Evolutionary conservation across 2,888 invertebrate species (phyloP), one percentile per base, ranked within the genome.

Genomic region (Caenorhabditis afra): DNA sequence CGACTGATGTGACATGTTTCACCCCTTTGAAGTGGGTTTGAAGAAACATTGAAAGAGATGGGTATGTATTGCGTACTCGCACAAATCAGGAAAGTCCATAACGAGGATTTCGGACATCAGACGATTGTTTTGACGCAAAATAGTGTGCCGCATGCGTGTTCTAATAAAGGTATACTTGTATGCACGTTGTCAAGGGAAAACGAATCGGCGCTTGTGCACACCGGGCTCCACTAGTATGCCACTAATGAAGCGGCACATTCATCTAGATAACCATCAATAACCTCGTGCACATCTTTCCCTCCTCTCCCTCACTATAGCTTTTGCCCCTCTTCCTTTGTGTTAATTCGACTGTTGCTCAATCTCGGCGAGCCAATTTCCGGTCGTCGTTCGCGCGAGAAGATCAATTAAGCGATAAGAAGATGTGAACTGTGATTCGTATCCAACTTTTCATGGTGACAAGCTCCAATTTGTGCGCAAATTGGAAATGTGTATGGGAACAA

Each of bases 361-460:
- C 71, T 66, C 53, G 52, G 52, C 58, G 39, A 71, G 78, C 71
- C 71, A 78, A 78, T 78, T 78, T 78, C 78, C 78, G 78, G 70
- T 68, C 67, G 50, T 76, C 62, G 55, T 76, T 49, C 41, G 41
- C 18, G 22, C 49, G 12, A 41, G 35, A 49, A 78, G 78, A 78
- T 78, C 78, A 78, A 78, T 78, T 78, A 78, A 55, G 50, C 78
- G 78, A 78, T 78, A 78, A 78, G 52, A 41, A 37, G 20, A 35
- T 44, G 37, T 11, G 53, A n/a, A 22, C 20, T 12, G 37, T 10
- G 62, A 55, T 52, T 53, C 47, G 22, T 22, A 62, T 67, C 66
- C 61, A 66, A 64, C 50, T 75, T 67, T 39, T 49, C 11, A 18
- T 50, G 58, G 61, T 62, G 75, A 67, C 75, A 53, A 47, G 67